phyloP scores from a whole-genome alignment of 2,888 invertebrate species.

The Oegoconia quadripuncta region DNA sequence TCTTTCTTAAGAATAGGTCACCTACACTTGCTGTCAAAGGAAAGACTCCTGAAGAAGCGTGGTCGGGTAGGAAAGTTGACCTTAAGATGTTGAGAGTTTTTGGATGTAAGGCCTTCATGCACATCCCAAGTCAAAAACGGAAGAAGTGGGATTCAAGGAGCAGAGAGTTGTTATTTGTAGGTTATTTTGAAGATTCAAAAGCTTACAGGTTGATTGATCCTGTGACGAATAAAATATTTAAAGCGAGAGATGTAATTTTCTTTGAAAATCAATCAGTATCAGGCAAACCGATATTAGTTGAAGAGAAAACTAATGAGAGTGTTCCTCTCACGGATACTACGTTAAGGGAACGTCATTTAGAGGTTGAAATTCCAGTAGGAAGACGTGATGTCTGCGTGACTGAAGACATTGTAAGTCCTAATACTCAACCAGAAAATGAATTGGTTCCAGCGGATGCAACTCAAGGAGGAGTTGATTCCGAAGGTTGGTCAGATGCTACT shows the following conservation, averaged over 20 bases:
- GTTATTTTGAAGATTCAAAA: constrained; percentile 12
- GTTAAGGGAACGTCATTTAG: no score
- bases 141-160: constrained; percentile 10
- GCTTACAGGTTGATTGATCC: constrained; percentile 13
- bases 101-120: constrained; percentile 12
- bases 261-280: constrained; percentile 4
- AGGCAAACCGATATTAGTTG: no score
- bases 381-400: no score
- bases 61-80: constrained; percentile 8
- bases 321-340: neutral
- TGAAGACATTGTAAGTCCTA: no score
- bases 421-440: no score
- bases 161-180: constrained; percentile 3
- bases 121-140: neutral
- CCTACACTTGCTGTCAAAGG: constrained; percentile 9
- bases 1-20: constrained; percentile 16
- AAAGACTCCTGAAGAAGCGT: constrained; percentile 9
- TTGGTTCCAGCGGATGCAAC: no score
- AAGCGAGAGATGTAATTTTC: constrained; percentile 9
- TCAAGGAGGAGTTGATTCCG: no score
- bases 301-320: neutral
- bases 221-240: neutral
- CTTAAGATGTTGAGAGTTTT: constrained; percentile 10
- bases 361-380: no score
- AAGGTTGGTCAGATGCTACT: no score